Conservation (phyloP, 2,888 invertebrate genomes). For the Cataglyphis cursor region DNA sequence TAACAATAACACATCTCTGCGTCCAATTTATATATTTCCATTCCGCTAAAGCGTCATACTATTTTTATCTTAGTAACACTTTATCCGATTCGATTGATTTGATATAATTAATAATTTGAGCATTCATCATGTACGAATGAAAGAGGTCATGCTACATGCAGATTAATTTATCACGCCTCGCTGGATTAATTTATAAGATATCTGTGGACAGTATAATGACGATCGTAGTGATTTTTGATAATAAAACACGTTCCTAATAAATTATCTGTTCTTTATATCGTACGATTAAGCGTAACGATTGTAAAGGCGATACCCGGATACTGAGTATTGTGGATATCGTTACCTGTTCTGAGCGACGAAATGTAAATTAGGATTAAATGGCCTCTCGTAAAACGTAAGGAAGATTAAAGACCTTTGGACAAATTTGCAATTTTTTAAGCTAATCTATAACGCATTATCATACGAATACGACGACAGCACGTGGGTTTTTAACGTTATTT, state of each 20-base stretch:
- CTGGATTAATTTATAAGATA: constrained; percentile 50
- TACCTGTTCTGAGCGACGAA: constrained; percentile 29
- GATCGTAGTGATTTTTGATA: constrained; percentile 76
- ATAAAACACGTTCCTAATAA: constrained; percentile 77
- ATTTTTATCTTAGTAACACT: constrained; percentile 33
- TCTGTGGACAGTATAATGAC: constrained; percentile 65
- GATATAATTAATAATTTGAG: constrained; percentile 34
- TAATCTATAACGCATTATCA: constrained; percentile 7
- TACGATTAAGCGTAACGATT: constrained; percentile 72
- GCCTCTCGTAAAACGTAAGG: constrained; percentile 70
- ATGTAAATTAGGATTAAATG: constrained; percentile 56
- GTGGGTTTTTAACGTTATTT: neutral
- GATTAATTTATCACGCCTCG: constrained; percentile 72
- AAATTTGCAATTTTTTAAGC: constrained; percentile 42
- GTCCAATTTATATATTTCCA: constrained; percentile 25
- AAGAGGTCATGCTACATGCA: constrained; percentile 59
- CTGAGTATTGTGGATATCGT: constrained; percentile 37
- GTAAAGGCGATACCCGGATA: constrained; percentile 40
- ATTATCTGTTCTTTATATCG: constrained; percentile 75
- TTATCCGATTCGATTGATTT: neutral
- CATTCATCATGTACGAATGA: constrained; percentile 34
- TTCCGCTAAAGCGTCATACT: constrained; percentile 28
- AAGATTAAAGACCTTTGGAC: constrained; percentile 43
- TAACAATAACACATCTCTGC: neutral
- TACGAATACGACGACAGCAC: constrained; percentile 3